Percentiles rank a stretch among this genome's conserved stretches.
Conservation (phyloP, 2,888 invertebrate species). For the Helicoverpa assulta region DNA sequence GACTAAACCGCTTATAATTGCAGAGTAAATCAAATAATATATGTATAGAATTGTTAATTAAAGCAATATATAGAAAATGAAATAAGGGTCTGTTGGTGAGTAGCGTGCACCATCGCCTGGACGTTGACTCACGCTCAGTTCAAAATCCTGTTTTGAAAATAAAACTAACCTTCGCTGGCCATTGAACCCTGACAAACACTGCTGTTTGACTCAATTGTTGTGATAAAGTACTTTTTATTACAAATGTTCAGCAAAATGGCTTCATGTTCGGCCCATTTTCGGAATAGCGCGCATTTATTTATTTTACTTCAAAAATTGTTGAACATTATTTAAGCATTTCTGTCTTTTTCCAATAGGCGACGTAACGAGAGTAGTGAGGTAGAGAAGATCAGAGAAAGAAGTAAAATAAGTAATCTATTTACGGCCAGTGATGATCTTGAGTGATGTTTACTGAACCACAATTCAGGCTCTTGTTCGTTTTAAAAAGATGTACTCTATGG, state of each 20-base stretch:
- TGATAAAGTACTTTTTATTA: conserved; percentile 17
- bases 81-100: conserved; percentile 17
- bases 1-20: no score
- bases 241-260: neutral
- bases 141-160: conserved; percentile 60
- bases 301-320: neutral
- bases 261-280: conserved; percentile 6
- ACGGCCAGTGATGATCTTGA: neutral
- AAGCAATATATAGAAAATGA: conserved; percentile 12
- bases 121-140: conserved; percentile 46
- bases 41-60: neutral
- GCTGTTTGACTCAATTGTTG: conserved; percentile 22
- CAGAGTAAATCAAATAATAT: no score
- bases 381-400: no score
- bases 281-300: neutral
- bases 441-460: neutral
- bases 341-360: no score
- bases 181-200: conserved; percentile 45
- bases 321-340: no score
- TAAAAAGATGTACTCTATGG: conserved; percentile 8
- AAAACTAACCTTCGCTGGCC: conserved; percentile 54
- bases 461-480: neutral
- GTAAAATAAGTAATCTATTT: neutral
- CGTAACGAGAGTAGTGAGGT: no score
- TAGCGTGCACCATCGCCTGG: conserved; percentile 23